Base-by-base conservation (phyloP, 2,797 vertebrate species). In the Acestrorhynchus altus region DNA sequence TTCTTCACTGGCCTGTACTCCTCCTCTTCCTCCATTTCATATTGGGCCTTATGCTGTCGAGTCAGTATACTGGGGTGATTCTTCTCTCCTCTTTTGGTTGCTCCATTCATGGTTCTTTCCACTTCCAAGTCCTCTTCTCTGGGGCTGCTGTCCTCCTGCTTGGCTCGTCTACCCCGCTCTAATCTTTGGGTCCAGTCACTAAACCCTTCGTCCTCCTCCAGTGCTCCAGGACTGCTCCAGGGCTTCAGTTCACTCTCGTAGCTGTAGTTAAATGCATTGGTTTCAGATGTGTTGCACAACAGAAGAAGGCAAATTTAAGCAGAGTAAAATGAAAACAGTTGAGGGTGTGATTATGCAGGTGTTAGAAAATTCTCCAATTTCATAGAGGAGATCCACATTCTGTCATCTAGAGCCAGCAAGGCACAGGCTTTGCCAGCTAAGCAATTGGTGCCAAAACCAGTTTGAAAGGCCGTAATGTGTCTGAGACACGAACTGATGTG, bases 181-280 rank as follows among this genome's bases (percentile, higher is more conserved):
- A 93, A 44, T 60, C 92, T 95, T 81, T 96, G 97, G 24, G 96
- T 94, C 96, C 97, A 97, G 87, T 98, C 96, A 0, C 96, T 93
- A 85, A 99, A 98, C 8, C 97, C 97, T 77, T 99, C 97, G 0
- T 99, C 96, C 72, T 98, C 97, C 11, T 98, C 97, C 84, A 93
- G 84, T 46, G 93, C 92, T 0, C 86, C 90, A 1, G 86, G 86
- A 72, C 88, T 83, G 0, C 86, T 86, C n/a, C n/a, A n/a, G 5
- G 95, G 89, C 87, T 96, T 96, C 20, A 88, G 83, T 24, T 81
- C 74, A 0, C 69, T 63, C 26, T 93, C 90, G 47, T 84, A 91
- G 82, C 94, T 95, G 85, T 26, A 65, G 16, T 60, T 40, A 69
- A 24, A 61, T n/a, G 22, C 39, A 61, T 22, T 61, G 22, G 54